Percentiles rank a stretch among this genome's conserved stretches.
phyloP scores from a whole-genome alignment of 2,888 invertebrate genomes.

The Ophioninae sp. region DNA sequence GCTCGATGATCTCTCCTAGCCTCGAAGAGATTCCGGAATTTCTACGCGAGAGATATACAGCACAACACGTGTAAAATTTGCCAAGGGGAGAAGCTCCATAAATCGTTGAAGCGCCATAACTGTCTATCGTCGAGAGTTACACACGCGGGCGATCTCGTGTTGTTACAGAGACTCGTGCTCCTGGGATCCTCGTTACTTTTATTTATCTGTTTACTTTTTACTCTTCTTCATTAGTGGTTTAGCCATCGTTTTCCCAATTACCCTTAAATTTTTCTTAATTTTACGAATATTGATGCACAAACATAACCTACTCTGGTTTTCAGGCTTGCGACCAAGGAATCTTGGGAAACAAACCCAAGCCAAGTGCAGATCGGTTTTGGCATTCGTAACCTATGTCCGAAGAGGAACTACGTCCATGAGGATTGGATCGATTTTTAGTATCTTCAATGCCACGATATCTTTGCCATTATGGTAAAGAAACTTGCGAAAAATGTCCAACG shows the following conservation, averaged over 20 bases:
- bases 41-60: conserved; percentile 36
- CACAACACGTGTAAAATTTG: conserved; percentile 46
- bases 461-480: too few species aligned
- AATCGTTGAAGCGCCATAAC: conserved; percentile 59
- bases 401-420: background rate
- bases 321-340: too few species aligned
- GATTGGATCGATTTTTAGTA: background rate
- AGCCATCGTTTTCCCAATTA: too few species aligned
- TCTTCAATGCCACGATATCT: background rate
- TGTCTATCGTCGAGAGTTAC: conserved; percentile 53
- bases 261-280: too few species aligned
- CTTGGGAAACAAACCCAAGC: too few species aligned
- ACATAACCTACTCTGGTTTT: too few species aligned
- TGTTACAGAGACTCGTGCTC: conserved; percentile 26
- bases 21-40: conserved; percentile 52
- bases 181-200: conserved; percentile 33
- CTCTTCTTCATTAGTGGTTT: background rate
- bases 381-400: too few species aligned
- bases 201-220: conserved; percentile 16
- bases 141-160: conserved; percentile 11
- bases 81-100: conserved; percentile 46
- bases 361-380: too few species aligned
- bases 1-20: conserved; percentile 58
- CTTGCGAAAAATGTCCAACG: too few species aligned
- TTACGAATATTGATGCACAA: too few species aligned